Percentiles rank a stretch among this genome's conserved stretches.
Evolutionary conservation across 2,797 vertebrate genomes (phyloP).

Genomic region (Anguilla marmorata): DNA sequence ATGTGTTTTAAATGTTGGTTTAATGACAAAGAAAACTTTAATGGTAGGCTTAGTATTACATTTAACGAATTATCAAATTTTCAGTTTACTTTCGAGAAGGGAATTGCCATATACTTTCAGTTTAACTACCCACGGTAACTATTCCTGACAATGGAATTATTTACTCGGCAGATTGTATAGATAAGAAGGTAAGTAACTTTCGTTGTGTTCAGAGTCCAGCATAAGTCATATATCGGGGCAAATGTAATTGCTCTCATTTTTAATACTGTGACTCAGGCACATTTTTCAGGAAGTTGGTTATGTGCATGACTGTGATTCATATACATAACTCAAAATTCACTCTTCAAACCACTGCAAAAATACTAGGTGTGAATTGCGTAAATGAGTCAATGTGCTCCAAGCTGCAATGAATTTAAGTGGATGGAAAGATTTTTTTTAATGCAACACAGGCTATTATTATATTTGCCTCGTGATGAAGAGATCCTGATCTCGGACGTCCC

Average conservation of each 20-base stretch:
- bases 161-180: neutral
- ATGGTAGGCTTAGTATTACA: neutral
- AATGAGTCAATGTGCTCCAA: neutral
- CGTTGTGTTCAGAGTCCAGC: no score
- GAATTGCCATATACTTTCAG: neutral
- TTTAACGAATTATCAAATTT: neutral
- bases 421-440: neutral
- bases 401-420: neutral
- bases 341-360: slow-evolving; percentile 2
- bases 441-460: neutral
- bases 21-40: neutral
- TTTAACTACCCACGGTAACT: no score
- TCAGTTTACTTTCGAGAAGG: neutral
- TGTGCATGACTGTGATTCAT: neutral
- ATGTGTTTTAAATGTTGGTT: neutral
- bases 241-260: neutral
- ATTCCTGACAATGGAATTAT: neutral
- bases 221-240: neutral
- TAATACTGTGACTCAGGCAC: neutral
- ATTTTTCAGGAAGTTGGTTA: neutral
- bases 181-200: neutral
- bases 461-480: neutral
- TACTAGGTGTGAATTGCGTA: neutral
- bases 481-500: neutral
- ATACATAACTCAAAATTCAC: neutral